These are phyloP conservation scores for Heteromormyrus szaboi DNA, from an alignment of 2,797 vertebrate species.

Conservation along the genomic window DNA sequence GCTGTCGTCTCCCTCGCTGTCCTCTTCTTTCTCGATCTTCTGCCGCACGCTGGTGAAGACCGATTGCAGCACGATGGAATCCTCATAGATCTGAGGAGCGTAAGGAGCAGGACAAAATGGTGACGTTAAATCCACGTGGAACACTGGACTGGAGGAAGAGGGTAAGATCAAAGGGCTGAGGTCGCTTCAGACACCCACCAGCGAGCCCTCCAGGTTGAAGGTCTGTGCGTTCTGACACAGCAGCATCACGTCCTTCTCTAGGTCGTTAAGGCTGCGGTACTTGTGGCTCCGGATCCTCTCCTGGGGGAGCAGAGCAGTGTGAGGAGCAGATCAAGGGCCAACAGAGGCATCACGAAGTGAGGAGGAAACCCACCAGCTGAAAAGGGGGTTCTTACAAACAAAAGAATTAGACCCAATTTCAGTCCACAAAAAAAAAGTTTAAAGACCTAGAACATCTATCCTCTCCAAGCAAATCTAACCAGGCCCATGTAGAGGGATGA, in stretches of 20 bases:
- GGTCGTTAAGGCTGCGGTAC: constrained; percentile 83
- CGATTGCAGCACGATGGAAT: constrained; percentile 90
- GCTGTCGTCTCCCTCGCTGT: constrained; percentile 85
- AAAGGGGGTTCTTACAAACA: neutral
- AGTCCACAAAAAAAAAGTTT: neutral
- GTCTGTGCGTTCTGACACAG: constrained; percentile 93
- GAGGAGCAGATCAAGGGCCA: neutral
- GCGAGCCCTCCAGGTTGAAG: constrained; percentile 89
- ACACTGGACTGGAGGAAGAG: neutral
- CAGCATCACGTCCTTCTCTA: constrained; percentile 93
- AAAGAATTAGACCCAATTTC: neutral
- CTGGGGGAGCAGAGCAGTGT: constrained; percentile 39
- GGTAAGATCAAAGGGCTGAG: neutral
- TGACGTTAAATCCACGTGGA: neutral
- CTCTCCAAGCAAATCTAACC: neutral
- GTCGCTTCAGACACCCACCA: constrained; percentile 60
- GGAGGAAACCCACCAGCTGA: neutral
- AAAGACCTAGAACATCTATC: neutral
- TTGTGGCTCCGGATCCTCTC: constrained; percentile 88
- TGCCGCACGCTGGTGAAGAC: constrained; percentile 90
- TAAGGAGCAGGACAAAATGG: neutral
- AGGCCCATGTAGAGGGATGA: neutral
- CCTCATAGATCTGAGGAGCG: constrained; percentile 79
- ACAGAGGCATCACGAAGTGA: neutral
- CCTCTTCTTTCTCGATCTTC: constrained; percentile 89